Evolutionary conservation across 30 jellyfish, hydroid and myxozoan genomes (phyloP), one percentile per base, ranked within the genome.

Genomic region (Chrysaora quinquecirrha): DNA sequence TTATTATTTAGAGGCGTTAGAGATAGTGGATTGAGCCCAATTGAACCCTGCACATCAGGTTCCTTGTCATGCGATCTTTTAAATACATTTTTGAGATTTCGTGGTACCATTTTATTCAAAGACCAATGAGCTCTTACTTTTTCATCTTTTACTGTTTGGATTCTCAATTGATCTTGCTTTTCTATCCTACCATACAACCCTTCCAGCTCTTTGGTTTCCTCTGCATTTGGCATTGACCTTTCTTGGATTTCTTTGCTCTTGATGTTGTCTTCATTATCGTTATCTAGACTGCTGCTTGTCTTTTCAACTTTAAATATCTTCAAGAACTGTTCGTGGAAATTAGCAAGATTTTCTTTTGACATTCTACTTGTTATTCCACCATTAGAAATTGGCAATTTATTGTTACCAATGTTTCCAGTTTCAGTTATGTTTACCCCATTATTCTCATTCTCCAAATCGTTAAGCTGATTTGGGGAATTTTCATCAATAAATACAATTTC

Each of bases 301-400:
- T 28, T 2, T 11, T 46, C 64, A 38, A 69, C 65, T 20, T 65
- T 1, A 18, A 69, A 28, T 30, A 69, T 69, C 21, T 69, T 69
- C 81, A 69, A 43, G 34, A 69, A 69, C 34, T 34, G 30, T 38
- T 38, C 52, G 6, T 69, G 81, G 34, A 69, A 69, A 14, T 65
- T 32, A 20, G 33, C 49, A 69, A 32, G 43, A 20, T n/a, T 62
- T 46, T 79, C 71, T 32, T 52, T 49, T 1, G 90, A 78, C 75
- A 78, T 64, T 27, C 80, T 62, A 1, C 14, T 38, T 38, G 54
- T 38, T 38, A 14, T 38, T 38, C 11, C 54, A 3, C 14, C 11
- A 6, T 38, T 14, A 38, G 54, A 38, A 38, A 6, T 38, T 14
- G 54, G 54, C 11, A 38, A 38, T 38, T 38, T 14, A 38, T 38